Percentiles rank a stretch among this genome's conserved stretches.
Evolutionary conservation across 2,888 invertebrate species (phyloP).

Genomic region (Drosophila kambysellisi): DNA sequence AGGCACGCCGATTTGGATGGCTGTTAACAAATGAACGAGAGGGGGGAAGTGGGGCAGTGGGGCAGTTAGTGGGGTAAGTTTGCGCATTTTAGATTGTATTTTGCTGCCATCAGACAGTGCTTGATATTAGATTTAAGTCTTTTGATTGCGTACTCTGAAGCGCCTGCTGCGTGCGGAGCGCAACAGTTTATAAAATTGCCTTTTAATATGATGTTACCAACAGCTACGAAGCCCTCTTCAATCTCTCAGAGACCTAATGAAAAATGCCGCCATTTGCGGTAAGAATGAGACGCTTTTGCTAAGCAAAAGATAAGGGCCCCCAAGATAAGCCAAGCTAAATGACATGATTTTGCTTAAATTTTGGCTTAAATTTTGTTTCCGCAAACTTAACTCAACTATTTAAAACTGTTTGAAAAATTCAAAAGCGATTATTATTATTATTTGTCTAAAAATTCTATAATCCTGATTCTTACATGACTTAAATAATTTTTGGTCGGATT

Average conservation of each 20-base stretch:
- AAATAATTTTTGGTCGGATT: not conserved
- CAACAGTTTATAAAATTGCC: slow-evolving; percentile 71
- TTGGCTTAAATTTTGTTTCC: no score
- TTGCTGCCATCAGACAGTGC: slow-evolving; percentile 21
- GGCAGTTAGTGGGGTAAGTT: slow-evolving; percentile 11
- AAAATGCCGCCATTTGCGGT: slow-evolving; percentile 26
- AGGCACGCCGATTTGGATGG: slow-evolving; percentile 81
- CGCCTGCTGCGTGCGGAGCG: slow-evolving; percentile 20
- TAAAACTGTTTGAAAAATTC: not conserved
- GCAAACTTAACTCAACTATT: not conserved
- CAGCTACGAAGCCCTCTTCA: slow-evolving; percentile 2
- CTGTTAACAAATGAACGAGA: slow-evolving; percentile 48
- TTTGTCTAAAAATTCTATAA: not conserved
- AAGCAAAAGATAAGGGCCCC: not conserved
- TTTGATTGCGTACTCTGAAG: slow-evolving; percentile 45
- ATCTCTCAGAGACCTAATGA: slow-evolving; percentile 34
- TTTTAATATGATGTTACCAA: slow-evolving; percentile 59
- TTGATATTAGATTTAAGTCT: slow-evolving; percentile 65
- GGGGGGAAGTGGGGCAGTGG: not conserved
- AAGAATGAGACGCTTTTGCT: not conserved
- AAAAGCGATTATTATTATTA: not conserved
- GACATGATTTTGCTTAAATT: not conserved
- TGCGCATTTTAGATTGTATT: slow-evolving; percentile 55
- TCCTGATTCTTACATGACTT: not conserved
- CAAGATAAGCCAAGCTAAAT: not conserved